Conservation (phyloP, 2,888 invertebrate species). For the Proisotoma minuta region DNA sequence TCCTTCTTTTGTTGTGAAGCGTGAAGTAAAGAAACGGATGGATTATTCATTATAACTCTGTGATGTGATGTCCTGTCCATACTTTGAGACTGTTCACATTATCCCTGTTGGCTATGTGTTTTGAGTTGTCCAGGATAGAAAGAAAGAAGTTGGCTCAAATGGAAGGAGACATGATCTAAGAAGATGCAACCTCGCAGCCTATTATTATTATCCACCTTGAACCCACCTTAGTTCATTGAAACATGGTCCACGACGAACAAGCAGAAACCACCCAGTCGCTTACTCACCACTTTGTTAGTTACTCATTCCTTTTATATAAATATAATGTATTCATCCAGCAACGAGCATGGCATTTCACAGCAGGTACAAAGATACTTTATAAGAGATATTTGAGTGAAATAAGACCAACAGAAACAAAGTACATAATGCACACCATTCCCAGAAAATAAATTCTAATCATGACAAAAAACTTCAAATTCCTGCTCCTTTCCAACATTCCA, state of each 20-base stretch:
- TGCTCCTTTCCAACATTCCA: no score
- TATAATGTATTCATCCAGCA: not conserved
- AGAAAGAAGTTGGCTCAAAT: not conserved
- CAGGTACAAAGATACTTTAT: no score
- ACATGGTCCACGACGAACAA: not conserved
- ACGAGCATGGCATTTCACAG: not conserved
- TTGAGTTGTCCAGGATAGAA: not conserved
- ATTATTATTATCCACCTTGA: slow-evolving; percentile 18
- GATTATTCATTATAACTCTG: not conserved
- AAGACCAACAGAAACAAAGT: no score
- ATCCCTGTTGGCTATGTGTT: not conserved
- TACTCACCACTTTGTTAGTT: not conserved
- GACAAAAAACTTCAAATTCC: no score
- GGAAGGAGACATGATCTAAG: not conserved
- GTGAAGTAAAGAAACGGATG: not conserved
- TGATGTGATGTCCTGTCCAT: slow-evolving; percentile 3
- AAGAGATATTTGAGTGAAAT: no score
- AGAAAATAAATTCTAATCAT: no score
- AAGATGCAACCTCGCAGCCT: not conserved
- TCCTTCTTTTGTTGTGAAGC: slow-evolving; percentile 2
- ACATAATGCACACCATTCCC: no score
- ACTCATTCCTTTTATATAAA: not conserved
- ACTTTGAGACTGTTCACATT: not conserved
- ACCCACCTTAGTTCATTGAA: slow-evolving; percentile 7
- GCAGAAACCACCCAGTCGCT: not conserved